Conservation (phyloP, 2,113 vertebrate species). For the Rana temporaria region DNA sequence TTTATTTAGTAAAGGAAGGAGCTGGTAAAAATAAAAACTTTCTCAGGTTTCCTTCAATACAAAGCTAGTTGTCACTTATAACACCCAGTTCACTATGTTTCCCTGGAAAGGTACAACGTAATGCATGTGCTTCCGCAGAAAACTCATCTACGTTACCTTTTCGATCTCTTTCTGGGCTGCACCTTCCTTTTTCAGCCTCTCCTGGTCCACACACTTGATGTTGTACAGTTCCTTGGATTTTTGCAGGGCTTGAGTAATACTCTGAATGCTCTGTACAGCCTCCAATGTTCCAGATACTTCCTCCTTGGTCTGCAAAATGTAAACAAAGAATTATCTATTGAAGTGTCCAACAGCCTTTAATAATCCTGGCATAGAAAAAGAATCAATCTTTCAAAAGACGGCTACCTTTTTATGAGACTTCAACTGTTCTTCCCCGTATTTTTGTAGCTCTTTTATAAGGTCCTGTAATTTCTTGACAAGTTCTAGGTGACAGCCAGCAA, state of each 20-base stretch:
- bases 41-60: no score
- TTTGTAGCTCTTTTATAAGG: constrained; percentile 96
- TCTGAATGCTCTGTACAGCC: constrained; percentile 95
- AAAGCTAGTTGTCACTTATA: not conserved
- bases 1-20: no score
- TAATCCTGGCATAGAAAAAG: not conserved
- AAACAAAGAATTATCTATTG: constrained; percentile 29
- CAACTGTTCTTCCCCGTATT: constrained; percentile 95
- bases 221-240: constrained; percentile 97
- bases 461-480: constrained; percentile 93
- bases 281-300: constrained; percentile 95
- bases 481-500: constrained; percentile 93
- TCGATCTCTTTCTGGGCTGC: constrained; percentile 94
- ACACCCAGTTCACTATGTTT: not conserved
- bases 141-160: constrained; percentile 77
- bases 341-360: constrained; percentile 46
- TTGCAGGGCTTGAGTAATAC: constrained; percentile 88
- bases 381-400: constrained; percentile 5
- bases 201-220: constrained; percentile 90
- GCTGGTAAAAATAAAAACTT: no score
- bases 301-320: constrained; percentile 89
- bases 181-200: constrained; percentile 94
- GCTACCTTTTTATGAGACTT: constrained; percentile 95
- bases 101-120: not conserved
- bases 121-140: not conserved